Conservation (phyloP, 2,113 vertebrate genomes). For the Podarcis cretensis region DNA sequence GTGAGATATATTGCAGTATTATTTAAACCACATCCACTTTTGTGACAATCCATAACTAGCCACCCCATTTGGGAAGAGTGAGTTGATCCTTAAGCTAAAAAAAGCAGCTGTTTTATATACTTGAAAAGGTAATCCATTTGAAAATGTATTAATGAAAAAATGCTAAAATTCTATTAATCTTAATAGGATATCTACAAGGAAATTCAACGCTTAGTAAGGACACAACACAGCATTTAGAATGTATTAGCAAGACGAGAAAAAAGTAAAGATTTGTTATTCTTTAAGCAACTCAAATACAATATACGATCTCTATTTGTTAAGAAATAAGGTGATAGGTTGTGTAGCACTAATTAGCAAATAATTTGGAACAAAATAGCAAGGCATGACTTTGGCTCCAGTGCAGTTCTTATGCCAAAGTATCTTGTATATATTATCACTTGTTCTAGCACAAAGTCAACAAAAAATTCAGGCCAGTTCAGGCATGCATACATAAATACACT, state of each 20-base stretch:
- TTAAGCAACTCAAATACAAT: slow-evolving; percentile 49
- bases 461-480: neutral
- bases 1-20: too few relatives aligned
- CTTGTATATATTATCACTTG: neutral
- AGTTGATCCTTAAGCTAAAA: slow-evolving; percentile 2
- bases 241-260: slow-evolving; percentile 43
- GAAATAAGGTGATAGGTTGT: slow-evolving; percentile 3
- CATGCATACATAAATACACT: neutral
- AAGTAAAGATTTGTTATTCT: neutral
- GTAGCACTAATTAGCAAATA: neutral
- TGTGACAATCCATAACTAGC: too few relatives aligned
- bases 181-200: slow-evolving; percentile 60
- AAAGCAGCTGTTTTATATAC: neutral
- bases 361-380: neutral
- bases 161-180: slow-evolving; percentile 68
- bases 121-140: slow-evolving; percentile 53
- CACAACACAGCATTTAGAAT: slow-evolving; percentile 47
- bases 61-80: neutral
- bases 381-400: neutral
- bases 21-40: too few relatives aligned
- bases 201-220: slow-evolving; percentile 61
- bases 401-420: neutral
- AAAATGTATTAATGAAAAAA: slow-evolving; percentile 65
- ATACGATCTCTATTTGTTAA: slow-evolving; percentile 25
- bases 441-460: neutral